These are phyloP conservation scores for Larimichthys polyactis DNA, from an alignment of 2,113 vertebrate genomes.

Conservation along the genomic window DNA sequence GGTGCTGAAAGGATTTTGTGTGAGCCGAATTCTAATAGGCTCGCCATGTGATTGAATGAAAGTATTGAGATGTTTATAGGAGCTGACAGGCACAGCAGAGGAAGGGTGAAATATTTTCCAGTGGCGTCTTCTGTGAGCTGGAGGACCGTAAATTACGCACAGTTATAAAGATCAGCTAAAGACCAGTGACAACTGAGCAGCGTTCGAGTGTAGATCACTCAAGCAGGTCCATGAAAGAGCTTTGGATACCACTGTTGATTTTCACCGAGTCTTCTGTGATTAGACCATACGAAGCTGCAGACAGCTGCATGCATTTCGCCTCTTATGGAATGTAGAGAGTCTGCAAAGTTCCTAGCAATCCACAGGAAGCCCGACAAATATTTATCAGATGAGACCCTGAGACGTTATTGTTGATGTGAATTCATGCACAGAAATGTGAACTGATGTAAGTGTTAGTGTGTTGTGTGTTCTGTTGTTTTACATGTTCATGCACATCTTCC, in stretches of 20 bases:
- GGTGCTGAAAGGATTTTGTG: background rate
- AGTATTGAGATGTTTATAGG: background rate
- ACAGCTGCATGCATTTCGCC: background rate
- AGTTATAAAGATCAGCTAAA: background rate
- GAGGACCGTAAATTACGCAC: background rate
- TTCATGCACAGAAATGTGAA: background rate
- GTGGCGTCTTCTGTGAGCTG: background rate
- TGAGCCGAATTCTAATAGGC: background rate
- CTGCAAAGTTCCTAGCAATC: constrained; percentile 10
- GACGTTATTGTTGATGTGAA: background rate
- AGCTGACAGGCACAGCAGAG: background rate
- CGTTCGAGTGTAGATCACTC: background rate
- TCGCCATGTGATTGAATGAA: accelerated
- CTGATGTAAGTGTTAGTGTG: background rate
- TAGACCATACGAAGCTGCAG: background rate
- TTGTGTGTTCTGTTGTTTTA: background rate
- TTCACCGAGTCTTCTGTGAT: background rate
- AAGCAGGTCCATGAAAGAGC: background rate
- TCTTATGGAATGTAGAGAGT: background rate
- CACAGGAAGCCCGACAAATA: constrained; percentile 31
- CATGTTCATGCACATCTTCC: no score
- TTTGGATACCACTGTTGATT: constrained; percentile 1
- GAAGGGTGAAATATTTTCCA: background rate
- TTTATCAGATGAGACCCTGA: constrained; percentile 21
- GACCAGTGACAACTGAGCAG: background rate